A percentile compares a stretch with the other conserved stretches of the same genome.
Evolutionary conservation across 2,113 vertebrate genomes (phyloP).

Genomic region (Mohoua ochrocephala): DNA sequence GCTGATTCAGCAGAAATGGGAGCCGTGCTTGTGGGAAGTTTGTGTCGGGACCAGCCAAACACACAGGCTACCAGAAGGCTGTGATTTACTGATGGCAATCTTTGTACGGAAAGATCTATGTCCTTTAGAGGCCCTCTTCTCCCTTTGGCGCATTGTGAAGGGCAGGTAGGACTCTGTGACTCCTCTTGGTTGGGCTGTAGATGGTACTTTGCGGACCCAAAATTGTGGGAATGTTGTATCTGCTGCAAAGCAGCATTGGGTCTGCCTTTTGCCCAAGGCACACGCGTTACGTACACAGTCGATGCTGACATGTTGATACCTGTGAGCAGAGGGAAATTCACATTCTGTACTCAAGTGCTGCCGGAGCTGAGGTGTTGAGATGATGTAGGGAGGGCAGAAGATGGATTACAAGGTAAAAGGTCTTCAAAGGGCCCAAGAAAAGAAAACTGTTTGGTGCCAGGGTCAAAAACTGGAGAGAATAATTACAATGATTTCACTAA

Average conservation of each 20-base stretch:
- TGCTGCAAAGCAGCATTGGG: background rate
- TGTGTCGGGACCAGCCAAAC: background rate
- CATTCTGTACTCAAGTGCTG: background rate
- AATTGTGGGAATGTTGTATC: background rate
- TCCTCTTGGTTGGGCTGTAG: background rate
- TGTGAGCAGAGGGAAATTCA: conserved; percentile 17
- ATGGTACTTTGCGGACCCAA: background rate
- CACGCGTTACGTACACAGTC: background rate
- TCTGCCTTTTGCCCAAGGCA: conserved; percentile 38
- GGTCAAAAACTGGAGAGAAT: background rate
- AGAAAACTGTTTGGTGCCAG: background rate
- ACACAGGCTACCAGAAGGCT: background rate
- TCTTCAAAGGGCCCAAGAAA: background rate
- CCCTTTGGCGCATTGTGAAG: background rate
- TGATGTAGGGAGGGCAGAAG: background rate
- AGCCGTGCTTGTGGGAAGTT: background rate
- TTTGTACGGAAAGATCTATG: background rate
- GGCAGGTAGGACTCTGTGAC: background rate
- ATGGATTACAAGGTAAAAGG: background rate
- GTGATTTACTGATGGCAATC: background rate
- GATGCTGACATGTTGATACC: background rate
- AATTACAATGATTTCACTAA: background rate
- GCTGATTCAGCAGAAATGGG: conserved; percentile 22
- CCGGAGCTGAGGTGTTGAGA: background rate
- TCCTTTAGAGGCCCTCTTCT: background rate